Base-by-base conservation (phyloP, 1,140 invertebrate genomes). In the Helicoverpa zea region DNA sequence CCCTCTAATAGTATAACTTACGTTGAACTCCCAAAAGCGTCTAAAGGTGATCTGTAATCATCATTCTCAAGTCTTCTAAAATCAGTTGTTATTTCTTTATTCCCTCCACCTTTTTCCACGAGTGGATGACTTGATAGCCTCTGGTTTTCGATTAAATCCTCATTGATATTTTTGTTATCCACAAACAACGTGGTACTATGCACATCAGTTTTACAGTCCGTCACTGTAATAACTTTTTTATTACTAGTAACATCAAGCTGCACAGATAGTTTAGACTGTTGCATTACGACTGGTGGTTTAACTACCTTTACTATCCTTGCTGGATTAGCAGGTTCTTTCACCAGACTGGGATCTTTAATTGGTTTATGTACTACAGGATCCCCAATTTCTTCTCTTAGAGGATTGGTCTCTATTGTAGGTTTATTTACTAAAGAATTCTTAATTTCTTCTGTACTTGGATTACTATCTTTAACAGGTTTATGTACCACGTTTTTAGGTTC, bases 1-100 rank as follows among this genome's bases (percentile, higher is more conserved):
- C 29, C 13, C 12, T 76, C 77, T 29, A 75, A 80, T 81, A 54
- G 77, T 29, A 59, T 78, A 76, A 91, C 92, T 92, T 88, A 94
- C 93, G 80, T 90, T 70, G 88, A 89, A 64, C 79, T 83, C 51
- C 88, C 87, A 73, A 94, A 87, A 51, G 92, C 87, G 43, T 91
- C 86, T 47, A 94, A 80, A 35, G 93, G 93, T 5, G 93, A 94
- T 87, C 86, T 87, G 68, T 94, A 94, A 80, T 94, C 91, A 80
- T 89, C 80, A 66, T 14, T 16, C 23, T 64, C 63, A 76, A 51
- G 23, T 80, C 78, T 68, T 66, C 83, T 51, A 18, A 56, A 29
- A 70, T 80, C 29, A 18, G 30, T 56, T 23, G 54, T 11, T 79
- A 11, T 3, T 59, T 54, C 13, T 29, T 82, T 51, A 56, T 77